Conservation (phyloP, 1,140 invertebrate genomes). For the Nasonia vitripennis region DNA sequence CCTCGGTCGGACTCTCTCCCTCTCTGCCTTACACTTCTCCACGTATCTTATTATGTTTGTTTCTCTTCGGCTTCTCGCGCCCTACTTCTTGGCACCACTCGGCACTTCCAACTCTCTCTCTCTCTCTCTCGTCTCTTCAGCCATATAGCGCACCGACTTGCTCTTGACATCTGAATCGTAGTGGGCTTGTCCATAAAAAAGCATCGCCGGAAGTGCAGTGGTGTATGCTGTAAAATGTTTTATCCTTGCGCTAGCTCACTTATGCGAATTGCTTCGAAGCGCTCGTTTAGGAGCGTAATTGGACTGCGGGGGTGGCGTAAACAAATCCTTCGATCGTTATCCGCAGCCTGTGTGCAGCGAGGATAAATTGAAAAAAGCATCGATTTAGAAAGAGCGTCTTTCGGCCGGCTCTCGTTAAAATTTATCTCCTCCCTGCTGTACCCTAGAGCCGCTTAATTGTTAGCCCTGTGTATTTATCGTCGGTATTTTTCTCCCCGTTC, state of each 20-base stretch:
- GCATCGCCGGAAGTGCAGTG: neutral
- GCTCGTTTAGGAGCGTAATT: too few species aligned
- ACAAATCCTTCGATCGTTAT: neutral
- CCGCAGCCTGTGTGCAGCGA: too few species aligned
- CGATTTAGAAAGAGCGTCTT: constrained; percentile 30
- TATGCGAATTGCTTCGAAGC: constrained; percentile 16
- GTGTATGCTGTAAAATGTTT: constrained; percentile 34
- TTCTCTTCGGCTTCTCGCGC: constrained; percentile 47
- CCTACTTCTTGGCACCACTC: constrained; percentile 33
- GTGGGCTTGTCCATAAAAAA: constrained; percentile 28
- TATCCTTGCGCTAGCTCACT: constrained; percentile 9
- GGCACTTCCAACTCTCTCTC: constrained; percentile 43
- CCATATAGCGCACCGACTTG: neutral
- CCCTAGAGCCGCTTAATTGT: constrained; percentile 34
- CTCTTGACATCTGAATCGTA: constrained; percentile 47
- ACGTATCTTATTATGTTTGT: constrained; percentile 59
- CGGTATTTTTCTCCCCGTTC: constrained; percentile 31
- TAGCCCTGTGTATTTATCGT: constrained; percentile 45
- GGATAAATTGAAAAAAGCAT: constrained; percentile 9
- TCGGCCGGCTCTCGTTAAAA: neutral
- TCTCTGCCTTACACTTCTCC: constrained; percentile 47
- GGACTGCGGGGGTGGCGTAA: neutral
- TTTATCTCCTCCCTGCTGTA: constrained; percentile 6
- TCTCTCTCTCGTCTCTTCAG: constrained; percentile 17
- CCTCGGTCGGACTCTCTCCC: constrained; percentile 48